Base-by-base conservation (phyloP, 2,797 vertebrate genomes). In the Orestias chungarensis region DNA sequence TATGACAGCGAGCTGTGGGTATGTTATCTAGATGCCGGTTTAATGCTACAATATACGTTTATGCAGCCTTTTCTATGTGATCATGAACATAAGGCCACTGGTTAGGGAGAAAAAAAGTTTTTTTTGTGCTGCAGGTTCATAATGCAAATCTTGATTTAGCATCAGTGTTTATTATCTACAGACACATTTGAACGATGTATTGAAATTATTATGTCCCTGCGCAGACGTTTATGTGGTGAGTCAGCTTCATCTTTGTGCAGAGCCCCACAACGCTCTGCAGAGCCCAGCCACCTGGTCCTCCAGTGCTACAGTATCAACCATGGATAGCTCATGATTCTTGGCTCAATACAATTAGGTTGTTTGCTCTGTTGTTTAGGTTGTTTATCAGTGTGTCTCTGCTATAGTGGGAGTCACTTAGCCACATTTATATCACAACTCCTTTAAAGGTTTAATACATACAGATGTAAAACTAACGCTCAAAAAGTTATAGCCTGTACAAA, bases 181-280 rank as follows among this genome's bases (percentile, higher is more conserved):
- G 59, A 76, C 73, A 62, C 20, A 42, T 68, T n/a, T 6, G 43
- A 47, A 35, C 62, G 75, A 78, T 76, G 77, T n/a, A n/a, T 85
- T 75, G 78, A 70, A 74, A 42, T 75, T 61, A 66, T 74, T 23
- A 67, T 67, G 66, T 69, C 20, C 8, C 29, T 83, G 82, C 76
- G 71, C 81, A 75, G 71, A 81, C 75, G 70, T 76, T 70, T 81
- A 80, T 87, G 78, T 87, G 83, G 87, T 90, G 92, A 92, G 89
- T 92, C 91, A 89, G 87, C 89, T 72, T 70, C 23, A 70, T 77
- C 68, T 72, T 80, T 75, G 6, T 25, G 35, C 35, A 62, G 59
- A 61, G 40, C 57, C 35, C 35, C 57, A 76, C 78, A 55, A 25
- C 81, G 80, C 1, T 74, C 68, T 81, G 77, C 80, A 59, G 71